Percentiles rank a stretch among this genome's conserved stretches.
Conservation (phyloP, 2,888 invertebrate species). For the Palloptera scutellata region DNA sequence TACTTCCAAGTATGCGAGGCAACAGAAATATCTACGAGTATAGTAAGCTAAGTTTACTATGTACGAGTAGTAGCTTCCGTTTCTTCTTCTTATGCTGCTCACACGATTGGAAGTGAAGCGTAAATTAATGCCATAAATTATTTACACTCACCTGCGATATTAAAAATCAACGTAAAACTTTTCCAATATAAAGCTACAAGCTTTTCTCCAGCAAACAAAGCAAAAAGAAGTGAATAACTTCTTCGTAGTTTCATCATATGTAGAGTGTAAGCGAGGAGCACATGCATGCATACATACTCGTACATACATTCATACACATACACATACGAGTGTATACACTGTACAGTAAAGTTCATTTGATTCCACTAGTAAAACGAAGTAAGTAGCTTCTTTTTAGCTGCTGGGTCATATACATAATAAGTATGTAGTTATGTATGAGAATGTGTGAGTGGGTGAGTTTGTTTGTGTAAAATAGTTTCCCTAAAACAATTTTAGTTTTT, state of each 20-base stretch:
- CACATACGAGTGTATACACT: neutral
- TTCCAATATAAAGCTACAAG: slow-evolving; percentile 56
- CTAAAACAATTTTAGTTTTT: neutral
- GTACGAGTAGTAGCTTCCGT: slow-evolving; percentile 40
- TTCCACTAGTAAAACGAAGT: too few relatives aligned
- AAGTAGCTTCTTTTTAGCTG: too few relatives aligned
- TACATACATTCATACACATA: neutral
- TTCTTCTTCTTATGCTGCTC: slow-evolving; percentile 33
- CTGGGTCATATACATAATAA: too few relatives aligned
- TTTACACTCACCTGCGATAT: slow-evolving; percentile 58
- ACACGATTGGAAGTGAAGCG: slow-evolving; percentile 53
- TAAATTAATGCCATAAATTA: slow-evolving; percentile 60
- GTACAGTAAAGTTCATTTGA: too few relatives aligned
- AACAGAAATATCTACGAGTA: neutral
- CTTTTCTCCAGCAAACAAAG: slow-evolving; percentile 17
- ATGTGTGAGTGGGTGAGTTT: too few relatives aligned
- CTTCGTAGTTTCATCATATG: neutral
- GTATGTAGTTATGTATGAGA: too few relatives aligned
- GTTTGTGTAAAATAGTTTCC: too few relatives aligned
- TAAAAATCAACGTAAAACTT: slow-evolving; percentile 58
- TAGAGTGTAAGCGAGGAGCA: neutral
- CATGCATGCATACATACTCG: neutral
- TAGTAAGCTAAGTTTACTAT: neutral
- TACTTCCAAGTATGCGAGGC: neutral
- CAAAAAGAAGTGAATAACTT: neutral